Conservation (phyloP, 2,888 invertebrate genomes). For the Trissonchulus sp. region DNA sequence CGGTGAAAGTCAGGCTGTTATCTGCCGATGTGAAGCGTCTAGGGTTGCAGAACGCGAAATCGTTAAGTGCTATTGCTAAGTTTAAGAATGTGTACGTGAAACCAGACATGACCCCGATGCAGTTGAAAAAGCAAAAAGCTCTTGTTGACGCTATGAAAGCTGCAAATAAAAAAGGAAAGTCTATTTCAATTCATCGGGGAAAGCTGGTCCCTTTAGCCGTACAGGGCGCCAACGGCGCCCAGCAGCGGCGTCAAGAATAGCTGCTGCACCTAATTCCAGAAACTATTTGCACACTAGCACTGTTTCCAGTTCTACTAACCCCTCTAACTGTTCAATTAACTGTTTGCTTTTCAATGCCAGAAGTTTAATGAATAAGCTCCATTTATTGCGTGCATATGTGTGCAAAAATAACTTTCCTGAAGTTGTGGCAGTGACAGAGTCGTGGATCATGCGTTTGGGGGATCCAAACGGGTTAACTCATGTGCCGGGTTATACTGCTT, state of each 20-base stretch:
- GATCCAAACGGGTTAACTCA: not conserved
- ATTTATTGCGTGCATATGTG: not conserved
- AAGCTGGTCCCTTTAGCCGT: not conserved
- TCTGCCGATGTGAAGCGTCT: not conserved
- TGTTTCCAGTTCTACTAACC: too few relatives aligned
- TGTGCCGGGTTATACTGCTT: not conserved
- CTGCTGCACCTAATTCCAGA: too few relatives aligned
- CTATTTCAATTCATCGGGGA: not conserved
- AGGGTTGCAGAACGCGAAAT: not conserved
- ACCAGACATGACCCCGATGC: slow-evolving; percentile 1
- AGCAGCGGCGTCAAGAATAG: too few relatives aligned
- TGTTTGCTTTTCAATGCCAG: slow-evolving; percentile 2
- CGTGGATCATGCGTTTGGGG: not conserved
- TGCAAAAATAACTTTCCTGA: not conserved
- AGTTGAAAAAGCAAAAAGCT: not conserved
- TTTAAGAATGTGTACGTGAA: not conserved
- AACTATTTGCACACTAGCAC: too few relatives aligned
- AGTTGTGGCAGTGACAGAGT: not conserved
- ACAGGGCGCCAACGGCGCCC: not conserved
- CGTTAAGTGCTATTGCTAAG: not conserved
- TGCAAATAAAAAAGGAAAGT: not conserved
- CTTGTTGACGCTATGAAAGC: not conserved
- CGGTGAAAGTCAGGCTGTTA: not conserved
- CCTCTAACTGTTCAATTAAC: too few relatives aligned
- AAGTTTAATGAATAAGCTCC: slow-evolving; percentile 5